Base-by-base conservation (phyloP, 1,140 invertebrate genomes). In the Drosophila kanapiae region DNA sequence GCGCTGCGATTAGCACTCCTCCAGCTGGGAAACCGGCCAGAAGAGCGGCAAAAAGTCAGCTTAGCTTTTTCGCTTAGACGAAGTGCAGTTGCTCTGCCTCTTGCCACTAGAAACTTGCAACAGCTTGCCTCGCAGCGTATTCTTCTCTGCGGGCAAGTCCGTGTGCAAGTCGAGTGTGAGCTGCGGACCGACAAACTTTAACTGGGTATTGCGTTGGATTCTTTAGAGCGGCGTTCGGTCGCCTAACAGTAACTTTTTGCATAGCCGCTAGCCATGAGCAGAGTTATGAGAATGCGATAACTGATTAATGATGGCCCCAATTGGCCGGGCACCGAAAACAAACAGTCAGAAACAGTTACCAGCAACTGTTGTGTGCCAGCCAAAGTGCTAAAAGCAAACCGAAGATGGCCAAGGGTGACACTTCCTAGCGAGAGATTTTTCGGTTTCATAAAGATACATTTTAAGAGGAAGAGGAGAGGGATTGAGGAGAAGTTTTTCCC, bases 241-340 rank as follows among this genome's bases (percentile, higher is more conserved):
- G 72, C 1, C 54, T 77, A 77, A 77, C 75, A 77, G 75, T 77
- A 69, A 42, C 49, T 77, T 78, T 69, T 77, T 69, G 75, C 75
- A 77, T 78, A 69, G 75, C 75, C 75, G 48, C 49, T 49, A 57
- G 75, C 74, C 48, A 60, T 77, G 62, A 53, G 43, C 62, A 59
- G 75, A 60, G 62, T 68, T 77, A 77, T 69, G 74, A 43, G 75
- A 75, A 63, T 75, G 71, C 58, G 74, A 60, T 69, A 77, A 77
- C 75, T 77, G 74, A 78, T 78, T 69, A 77, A 77, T 77, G 75
- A 65, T 69, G 69, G 71, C 71, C 69, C 49, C 71, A 75, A 75
- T 75, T 75, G 69, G 49, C 27, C n/a, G 69, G 7, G 59, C 27
- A 27, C 47, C 54, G 45, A 57, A 45, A 56, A 70, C 68, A 71